These are phyloP conservation scores for Onychostruthus taczanowskii DNA, from an alignment of 2,113 vertebrate genomes.

Conservation along the genomic window DNA sequence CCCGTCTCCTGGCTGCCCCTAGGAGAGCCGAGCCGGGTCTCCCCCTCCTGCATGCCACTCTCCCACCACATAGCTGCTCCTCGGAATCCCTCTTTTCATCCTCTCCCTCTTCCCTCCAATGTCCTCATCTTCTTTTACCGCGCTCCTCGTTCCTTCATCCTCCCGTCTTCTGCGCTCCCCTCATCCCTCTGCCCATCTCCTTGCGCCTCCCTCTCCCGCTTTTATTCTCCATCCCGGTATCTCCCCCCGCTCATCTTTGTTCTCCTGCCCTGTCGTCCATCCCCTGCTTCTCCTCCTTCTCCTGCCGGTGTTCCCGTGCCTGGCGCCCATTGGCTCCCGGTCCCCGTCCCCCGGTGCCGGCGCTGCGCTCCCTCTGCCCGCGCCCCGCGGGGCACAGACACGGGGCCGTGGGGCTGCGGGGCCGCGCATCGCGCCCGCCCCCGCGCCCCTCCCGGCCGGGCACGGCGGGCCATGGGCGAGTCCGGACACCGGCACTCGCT, in stretches of 20 bases:
- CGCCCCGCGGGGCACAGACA: neutral
- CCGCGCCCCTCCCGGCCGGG: neutral
- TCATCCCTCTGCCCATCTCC: conserved; percentile 39
- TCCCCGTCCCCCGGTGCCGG: neutral
- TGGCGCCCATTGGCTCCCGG: conserved; percentile 42
- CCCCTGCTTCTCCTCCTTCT: conserved; percentile 48
- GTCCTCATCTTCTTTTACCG: neutral
- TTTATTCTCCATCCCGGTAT: neutral
- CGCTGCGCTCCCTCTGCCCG: neutral
- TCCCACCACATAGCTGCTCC: neutral
- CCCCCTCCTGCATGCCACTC: neutral
- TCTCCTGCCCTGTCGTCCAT: conserved; percentile 4
- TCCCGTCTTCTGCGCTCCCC: neutral
- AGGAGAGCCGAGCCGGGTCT: neutral
- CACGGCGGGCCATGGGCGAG: neutral
- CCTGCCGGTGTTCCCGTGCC: neutral
- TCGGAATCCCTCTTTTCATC: neutral
- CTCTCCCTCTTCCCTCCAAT: neutral
- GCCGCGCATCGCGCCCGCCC: neutral
- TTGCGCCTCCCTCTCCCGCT: neutral
- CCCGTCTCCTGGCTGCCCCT: neutral
- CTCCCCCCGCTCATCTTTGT: neutral
- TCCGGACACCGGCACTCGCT: neutral
- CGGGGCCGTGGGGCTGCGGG: neutral
- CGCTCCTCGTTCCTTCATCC: neutral